These are phyloP conservation scores for Piprites chloris DNA, from an alignment of 2,113 vertebrate species.

Conservation along the genomic window DNA sequence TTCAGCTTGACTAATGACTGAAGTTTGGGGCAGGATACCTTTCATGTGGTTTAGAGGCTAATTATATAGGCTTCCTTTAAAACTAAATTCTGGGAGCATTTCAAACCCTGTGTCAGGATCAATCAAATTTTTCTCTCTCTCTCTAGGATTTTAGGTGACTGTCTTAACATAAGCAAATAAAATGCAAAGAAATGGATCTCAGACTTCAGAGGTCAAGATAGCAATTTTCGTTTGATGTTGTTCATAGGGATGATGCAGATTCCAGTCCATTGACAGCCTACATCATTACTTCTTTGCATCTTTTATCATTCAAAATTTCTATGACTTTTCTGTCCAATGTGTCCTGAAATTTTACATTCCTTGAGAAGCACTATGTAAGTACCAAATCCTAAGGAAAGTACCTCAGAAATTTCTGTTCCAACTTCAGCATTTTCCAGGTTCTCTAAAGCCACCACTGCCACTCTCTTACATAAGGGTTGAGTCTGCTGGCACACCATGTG, in stretches of 20 bases:
- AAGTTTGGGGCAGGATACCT: background rate
- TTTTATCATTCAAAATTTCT: background rate
- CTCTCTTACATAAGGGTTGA: background rate
- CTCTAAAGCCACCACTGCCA: background rate
- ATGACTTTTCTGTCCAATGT: background rate
- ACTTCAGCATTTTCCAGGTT: background rate
- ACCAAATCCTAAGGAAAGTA: background rate
- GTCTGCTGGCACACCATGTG: background rate
- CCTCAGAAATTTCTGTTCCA: background rate
- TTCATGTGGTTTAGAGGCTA: background rate
- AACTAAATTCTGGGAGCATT: background rate
- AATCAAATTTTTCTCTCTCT: background rate
- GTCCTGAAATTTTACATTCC: background rate
- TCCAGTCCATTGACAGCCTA: background rate
- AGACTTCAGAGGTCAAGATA: background rate
- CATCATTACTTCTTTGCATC: background rate
- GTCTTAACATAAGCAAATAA: background rate
- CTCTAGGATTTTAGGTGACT: background rate
- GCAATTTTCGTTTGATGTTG: background rate
- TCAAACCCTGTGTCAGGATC: background rate
- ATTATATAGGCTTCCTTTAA: background rate
- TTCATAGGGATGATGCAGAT: background rate
- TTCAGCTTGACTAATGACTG: background rate
- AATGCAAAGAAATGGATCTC: background rate
- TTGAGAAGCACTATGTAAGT: background rate